Conservation (phyloP, 2,888 invertebrate species). For the Dolichomitus sp. region DNA sequence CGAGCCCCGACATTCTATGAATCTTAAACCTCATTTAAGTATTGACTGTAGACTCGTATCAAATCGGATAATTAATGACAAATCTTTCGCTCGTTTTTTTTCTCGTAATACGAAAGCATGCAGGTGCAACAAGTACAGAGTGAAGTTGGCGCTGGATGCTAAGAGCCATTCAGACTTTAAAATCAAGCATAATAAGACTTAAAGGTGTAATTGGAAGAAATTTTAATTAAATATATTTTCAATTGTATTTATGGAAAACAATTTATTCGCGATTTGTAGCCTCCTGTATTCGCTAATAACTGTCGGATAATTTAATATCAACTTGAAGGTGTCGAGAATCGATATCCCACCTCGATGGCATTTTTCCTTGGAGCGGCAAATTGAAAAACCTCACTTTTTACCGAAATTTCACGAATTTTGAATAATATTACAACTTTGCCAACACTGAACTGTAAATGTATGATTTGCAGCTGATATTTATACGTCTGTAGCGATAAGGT, state of each 20-base stretch:
- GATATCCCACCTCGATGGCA: not conserved
- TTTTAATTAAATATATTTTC: not conserved
- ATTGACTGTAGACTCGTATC: no score
- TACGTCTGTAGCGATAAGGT: not conserved
- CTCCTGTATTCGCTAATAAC: not conserved
- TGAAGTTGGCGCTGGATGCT: conserved; percentile 1
- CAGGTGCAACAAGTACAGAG: conserved; percentile 10
- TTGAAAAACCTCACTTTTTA: not conserved
- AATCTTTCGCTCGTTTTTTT: not conserved
- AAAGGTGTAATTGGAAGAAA: not conserved
- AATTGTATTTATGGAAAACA: not conserved
- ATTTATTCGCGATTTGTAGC: not conserved
- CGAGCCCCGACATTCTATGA: no score
- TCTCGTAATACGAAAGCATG: not conserved
- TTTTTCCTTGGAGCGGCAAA: not conserved
- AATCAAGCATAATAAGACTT: not conserved
- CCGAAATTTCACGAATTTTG: not conserved
- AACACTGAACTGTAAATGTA: not conserved
- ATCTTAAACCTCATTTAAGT: no score
- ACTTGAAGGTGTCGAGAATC: conserved; percentile 40
- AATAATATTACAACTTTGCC: not conserved
- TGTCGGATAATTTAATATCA: not conserved
- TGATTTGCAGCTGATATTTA: not conserved
- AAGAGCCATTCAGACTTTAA: not conserved
- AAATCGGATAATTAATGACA: no score